Evolutionary conservation across 2,113 vertebrate genomes (phyloP), one percentile per base, ranked within the genome.

Genomic region (Lepus europaeus): DNA sequence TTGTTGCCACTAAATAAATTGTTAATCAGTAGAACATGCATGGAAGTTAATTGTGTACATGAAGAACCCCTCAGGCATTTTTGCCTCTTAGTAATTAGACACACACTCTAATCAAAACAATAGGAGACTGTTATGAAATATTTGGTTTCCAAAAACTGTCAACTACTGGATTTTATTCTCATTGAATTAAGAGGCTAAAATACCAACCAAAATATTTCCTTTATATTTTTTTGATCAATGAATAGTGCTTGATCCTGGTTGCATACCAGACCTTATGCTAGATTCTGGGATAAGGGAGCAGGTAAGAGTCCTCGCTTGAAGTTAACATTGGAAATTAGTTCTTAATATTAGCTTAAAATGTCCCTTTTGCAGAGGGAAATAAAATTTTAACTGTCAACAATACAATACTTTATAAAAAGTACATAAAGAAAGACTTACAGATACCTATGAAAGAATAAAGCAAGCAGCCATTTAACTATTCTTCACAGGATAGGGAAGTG

Each of bases 121-220:
- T 3, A 63, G 25, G 64, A 39, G 4, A 78, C 17, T 36, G 10
- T 74, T 45, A 7, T 45, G 45, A 88, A 93, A 64, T 39, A 70
- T 6, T 2, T 53, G 1, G 4, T 82, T 95, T 90, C 39, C 11
- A 91, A 91, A 64, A 66, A 72, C 2, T 63, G 29, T 72, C 9
- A 25, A 8, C 56, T 61, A 12, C 36, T 93, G 11, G 27, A 90
- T 87, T 73, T 90, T 91, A 53, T 64, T 9, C 25, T 86, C 39
- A 72, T 86, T 63, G 16, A 56, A 66, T 51, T 74, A 74, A 72
- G 27, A 93, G 12, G 29, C 9, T n/a, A 83, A 59, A 93, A 87
- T 78, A 51, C 66, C 31, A 72, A 78, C 49, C 61, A 90, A 95
- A 90, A 59, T 17, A 25, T 77, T 91, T 81, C 22, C 73, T 64